Percentiles rank a stretch among this genome's conserved stretches.
Evolutionary conservation across 2,797 vertebrate species (phyloP).

Genomic region (Sarcophilus harrisii): DNA sequence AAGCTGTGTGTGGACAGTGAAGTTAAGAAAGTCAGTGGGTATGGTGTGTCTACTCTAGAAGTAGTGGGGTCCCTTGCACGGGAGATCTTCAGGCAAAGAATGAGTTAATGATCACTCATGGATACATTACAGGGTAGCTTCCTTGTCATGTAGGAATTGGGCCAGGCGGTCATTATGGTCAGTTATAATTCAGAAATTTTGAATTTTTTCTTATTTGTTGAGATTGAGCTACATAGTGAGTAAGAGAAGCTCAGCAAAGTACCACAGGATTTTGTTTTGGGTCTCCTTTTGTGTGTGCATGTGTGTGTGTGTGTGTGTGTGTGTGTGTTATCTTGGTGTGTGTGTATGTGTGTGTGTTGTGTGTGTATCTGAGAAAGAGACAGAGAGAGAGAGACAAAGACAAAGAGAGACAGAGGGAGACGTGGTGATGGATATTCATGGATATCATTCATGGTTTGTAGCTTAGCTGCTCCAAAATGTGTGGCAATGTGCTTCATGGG

Average conservation of each 20-base stretch:
- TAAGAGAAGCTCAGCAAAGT: neutral
- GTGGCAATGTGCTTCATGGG: neutral
- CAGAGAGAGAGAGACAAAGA: too few species aligned
- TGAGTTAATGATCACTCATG: neutral
- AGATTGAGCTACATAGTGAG: neutral
- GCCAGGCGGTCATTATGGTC: neutral
- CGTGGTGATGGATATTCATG: neutral
- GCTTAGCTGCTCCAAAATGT: neutral
- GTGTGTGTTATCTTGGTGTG: too few species aligned
- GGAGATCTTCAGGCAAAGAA: neutral
- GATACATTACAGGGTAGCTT: neutral
- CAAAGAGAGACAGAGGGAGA: too few species aligned
- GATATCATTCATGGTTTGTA: neutral
- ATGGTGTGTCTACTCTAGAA: neutral
- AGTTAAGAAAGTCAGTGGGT: neutral
- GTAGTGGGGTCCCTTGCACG: neutral
- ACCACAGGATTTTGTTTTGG: neutral
- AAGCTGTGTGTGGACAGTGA: neutral
- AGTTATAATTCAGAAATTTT: neutral
- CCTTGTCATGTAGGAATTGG: neutral
- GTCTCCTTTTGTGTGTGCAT: neutral
- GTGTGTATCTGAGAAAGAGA: too few species aligned
- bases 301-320: neutral
- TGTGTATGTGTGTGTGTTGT: too few species aligned
- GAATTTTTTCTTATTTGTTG: neutral